phyloP scores from a whole-genome alignment of 2,888 invertebrate genomes.

The Epirrita christyi region DNA sequence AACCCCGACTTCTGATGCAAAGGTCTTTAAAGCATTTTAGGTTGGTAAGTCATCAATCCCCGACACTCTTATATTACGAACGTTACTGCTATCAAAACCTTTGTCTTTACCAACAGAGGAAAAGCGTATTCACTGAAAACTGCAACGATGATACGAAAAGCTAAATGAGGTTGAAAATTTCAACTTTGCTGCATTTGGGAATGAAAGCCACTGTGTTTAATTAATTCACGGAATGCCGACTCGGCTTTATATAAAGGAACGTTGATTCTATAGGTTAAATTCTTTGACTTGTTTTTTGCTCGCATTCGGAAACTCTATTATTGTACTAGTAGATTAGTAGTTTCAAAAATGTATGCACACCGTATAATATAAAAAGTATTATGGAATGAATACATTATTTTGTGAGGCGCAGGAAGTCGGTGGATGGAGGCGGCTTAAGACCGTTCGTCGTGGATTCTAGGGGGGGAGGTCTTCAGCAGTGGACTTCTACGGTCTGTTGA shows the following conservation, averaged over 20 bases:
- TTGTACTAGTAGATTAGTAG: background rate
- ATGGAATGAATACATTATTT: no score
- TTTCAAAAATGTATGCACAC: no score
- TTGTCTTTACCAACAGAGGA: background rate
- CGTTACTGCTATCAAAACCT: background rate
- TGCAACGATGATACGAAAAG: constrained; percentile 35
- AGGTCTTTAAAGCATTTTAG: no score
- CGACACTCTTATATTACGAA: no score
- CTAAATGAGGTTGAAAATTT: constrained; percentile 35
- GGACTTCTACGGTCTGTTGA: no score
- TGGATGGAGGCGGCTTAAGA: no score
- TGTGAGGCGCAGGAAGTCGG: no score
- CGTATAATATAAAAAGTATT: no score
- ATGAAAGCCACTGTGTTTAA: constrained; percentile 33
- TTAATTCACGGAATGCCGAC: constrained; percentile 21
- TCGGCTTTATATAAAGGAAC: constrained; percentile 16
- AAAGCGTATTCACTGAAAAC: constrained; percentile 12
- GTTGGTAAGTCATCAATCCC: no score
- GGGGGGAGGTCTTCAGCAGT: no score
- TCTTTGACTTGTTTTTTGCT: constrained; percentile 17
- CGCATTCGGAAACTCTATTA: background rate
- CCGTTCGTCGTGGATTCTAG: no score
- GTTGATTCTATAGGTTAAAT: constrained; percentile 23
- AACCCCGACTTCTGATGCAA: no score
- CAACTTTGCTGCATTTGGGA: constrained; percentile 39